Evolutionary conservation across 2,113 vertebrate genomes (phyloP).

Genomic region (Tragelaphus imberbis): DNA sequence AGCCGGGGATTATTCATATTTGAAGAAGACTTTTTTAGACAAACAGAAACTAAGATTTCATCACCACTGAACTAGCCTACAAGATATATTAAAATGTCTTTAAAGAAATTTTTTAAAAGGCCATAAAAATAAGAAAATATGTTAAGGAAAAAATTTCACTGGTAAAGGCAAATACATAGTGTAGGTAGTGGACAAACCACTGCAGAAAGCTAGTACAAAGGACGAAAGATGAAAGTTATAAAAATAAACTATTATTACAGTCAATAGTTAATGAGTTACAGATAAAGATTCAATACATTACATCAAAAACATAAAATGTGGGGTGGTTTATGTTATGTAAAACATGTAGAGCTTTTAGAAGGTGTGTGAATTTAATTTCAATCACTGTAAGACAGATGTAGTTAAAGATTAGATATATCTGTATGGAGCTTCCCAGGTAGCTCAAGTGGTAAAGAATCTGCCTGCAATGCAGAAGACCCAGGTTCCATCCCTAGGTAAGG

Average conservation of each 20-base stretch:
- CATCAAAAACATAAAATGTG: neutral
- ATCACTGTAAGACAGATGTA: neutral
- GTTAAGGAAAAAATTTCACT: neutral
- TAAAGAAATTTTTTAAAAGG: neutral
- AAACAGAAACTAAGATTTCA: neutral
- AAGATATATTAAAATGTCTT: neutral
- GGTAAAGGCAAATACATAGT: neutral
- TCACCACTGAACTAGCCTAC: neutral
- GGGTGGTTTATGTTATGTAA: neutral
- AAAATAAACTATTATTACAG: neutral
- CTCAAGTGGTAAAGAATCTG: neutral
- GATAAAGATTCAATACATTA: neutral
- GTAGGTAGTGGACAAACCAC: neutral
- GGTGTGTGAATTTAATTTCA: neutral
- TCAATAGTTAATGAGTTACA: neutral
- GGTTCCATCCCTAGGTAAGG: neutral
- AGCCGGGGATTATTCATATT: neutral
- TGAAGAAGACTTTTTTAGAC: neutral
- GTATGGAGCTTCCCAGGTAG: neutral
- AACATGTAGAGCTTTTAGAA: neutral
- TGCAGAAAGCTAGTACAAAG: neutral
- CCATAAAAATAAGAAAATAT: neutral
- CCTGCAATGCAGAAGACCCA: neutral
- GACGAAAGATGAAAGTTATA: neutral
- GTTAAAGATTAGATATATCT: neutral